Evolutionary conservation across 2,797 vertebrate genomes (phyloP), one percentile per base, ranked within the genome.

Genomic region (Australoheros facetus): DNA sequence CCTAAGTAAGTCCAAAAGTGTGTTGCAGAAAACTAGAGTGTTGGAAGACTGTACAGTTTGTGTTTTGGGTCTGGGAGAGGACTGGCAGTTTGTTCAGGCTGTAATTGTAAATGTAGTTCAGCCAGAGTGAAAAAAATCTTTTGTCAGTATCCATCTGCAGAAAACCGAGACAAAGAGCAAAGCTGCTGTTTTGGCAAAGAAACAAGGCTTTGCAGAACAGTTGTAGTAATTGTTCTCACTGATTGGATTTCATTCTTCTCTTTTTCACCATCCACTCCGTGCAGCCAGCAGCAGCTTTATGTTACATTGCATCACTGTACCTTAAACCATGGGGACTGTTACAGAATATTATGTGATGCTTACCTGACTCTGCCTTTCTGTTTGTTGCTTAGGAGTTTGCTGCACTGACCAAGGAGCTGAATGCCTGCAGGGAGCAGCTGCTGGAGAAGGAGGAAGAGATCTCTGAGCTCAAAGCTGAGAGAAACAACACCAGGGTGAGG

Each of bases 371-470:
- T 58, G 32, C n/a, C 7, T 56, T 59, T 75, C 28, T 23, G 16
- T 66, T 88, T 80, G 73, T 77, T 92, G 79, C 77, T 26, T 85
- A 99, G 98, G 98, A 99, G 96, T 99, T 99, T 95, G 98, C 98
- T 74, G 97, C 98, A 60, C 92, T 99, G 90, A 99, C 98, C 73
- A 99, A 99, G 94, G 98, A 99, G 94, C 93, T 99, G 93, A 99
- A 98, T 86, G 97, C 95, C 71, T 99, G 98, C 93, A 96, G 98
- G 85, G 98, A 99, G 90, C 97, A 99, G 89, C 95, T 99, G 85
- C 95, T 99, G 91, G 98, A 99, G 94, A 99, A 99, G 86, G 98
- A 99, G 93, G 98, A 99, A 91, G 98, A 99, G 93, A 99, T 99
- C 92, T 99, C 97, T 4, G 98, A 99, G 93, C 96, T 99, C 79